These are phyloP conservation scores for Pyrgilauda ruficollis DNA, from an alignment of 2,113 vertebrate genomes.

Conservation along the genomic window DNA sequence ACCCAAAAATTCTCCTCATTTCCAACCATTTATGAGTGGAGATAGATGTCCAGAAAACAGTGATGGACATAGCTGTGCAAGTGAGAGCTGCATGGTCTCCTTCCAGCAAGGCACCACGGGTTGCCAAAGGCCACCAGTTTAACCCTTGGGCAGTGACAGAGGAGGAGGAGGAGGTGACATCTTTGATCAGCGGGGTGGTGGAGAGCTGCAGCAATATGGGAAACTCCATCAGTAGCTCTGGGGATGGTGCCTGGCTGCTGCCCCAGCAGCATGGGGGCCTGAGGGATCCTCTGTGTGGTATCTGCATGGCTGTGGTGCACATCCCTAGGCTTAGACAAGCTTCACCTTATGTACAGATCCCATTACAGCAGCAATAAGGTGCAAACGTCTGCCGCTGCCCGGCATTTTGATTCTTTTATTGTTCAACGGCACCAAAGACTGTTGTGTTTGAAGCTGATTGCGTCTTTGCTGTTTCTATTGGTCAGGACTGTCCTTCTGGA, in stretches of 20 bases:
- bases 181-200: neutral
- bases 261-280: fast-evolving
- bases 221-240: neutral
- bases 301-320: fast-evolving
- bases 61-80: fast-evolving
- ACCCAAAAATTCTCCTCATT: neutral
- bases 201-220: fast-evolving
- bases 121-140: neutral
- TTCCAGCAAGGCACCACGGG: fast-evolving
- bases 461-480: neutral
- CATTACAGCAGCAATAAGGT: neutral
- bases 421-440: neutral
- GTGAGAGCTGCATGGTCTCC: neutral
- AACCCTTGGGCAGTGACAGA: neutral
- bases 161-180: neutral
- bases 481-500: neutral
- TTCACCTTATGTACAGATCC: neutral
- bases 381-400: fast-evolving
- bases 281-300: neutral
- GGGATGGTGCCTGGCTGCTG: neutral
- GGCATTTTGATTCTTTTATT: neutral
- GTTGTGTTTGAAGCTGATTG: neutral
- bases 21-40: neutral
- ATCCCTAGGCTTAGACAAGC: neutral
- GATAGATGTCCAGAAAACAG: neutral